Conservation (phyloP, 2,113 vertebrate species). For the Pagrus major region DNA sequence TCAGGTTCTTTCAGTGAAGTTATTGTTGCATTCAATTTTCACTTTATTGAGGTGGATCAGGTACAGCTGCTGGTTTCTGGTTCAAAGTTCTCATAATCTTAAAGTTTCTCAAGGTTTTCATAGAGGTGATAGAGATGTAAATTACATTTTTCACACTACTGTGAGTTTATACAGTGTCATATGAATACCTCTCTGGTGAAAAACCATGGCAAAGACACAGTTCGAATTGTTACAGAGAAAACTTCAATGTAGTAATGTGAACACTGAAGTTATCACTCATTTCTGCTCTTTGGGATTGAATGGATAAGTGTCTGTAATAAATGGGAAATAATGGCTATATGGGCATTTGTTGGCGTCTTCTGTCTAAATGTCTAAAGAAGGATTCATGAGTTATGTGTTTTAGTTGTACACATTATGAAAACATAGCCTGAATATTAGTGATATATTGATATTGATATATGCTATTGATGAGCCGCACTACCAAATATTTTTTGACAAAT, state of each 20-base stretch:
- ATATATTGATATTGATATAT: too few species aligned
- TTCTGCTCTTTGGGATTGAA: conserved; percentile 46
- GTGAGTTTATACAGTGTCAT: conserved; percentile 4
- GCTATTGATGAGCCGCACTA: too few species aligned
- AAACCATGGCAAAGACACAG: conserved; percentile 11
- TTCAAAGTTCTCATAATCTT: conserved; percentile 32
- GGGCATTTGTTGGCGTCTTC: conserved; percentile 73
- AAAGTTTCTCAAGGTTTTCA: conserved; percentile 9
- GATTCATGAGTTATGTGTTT: not conserved
- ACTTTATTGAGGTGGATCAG: not conserved
- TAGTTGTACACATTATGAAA: not conserved
- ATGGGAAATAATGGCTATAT: conserved; percentile 54
- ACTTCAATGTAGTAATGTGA: conserved; percentile 14
- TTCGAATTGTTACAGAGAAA: conserved; percentile 36
- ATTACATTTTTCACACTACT: conserved; percentile 12
- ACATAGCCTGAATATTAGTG: not conserved
- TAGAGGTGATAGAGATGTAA: not conserved
- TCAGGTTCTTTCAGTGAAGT: not conserved
- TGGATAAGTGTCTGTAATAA: conserved; percentile 71
- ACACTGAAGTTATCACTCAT: conserved; percentile 14
- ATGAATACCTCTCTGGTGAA: conserved; percentile 6
- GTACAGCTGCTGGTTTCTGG: not conserved
- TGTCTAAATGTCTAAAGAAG: conserved; percentile 37
- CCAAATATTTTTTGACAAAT: too few species aligned
- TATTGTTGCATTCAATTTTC: not conserved